A percentile compares a stretch with the other conserved stretches of the same genome.
Conservation (phyloP, 2,888 invertebrate species). For the Vanessa cardui region DNA sequence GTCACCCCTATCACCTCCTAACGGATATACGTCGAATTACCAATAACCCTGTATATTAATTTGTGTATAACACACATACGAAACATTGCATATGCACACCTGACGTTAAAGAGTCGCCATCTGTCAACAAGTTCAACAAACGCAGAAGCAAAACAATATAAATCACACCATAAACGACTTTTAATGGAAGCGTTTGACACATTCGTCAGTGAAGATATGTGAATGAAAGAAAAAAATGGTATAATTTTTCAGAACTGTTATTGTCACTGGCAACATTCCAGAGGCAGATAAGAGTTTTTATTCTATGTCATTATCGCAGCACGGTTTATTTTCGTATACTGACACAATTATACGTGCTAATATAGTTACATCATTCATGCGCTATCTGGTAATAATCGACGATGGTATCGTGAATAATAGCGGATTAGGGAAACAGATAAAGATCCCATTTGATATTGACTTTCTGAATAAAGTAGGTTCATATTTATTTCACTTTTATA, state of each 20-base stretch:
- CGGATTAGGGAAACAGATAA: neutral
- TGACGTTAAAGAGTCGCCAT: neutral
- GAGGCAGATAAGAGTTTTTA: constrained; percentile 26
- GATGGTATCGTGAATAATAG: constrained; percentile 1
- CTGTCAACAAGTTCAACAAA: neutral
- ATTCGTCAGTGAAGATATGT: neutral
- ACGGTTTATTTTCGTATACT: constrained; percentile 17
- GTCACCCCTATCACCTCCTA: too few species aligned
- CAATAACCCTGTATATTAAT: too few species aligned
- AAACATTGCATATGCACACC: neutral
- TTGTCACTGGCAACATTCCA: constrained; percentile 23
- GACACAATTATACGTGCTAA: constrained; percentile 16
- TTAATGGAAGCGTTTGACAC: neutral
- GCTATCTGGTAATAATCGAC: neutral
- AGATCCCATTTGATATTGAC: neutral
- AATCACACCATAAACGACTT: neutral
- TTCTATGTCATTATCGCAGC: constrained; percentile 28
- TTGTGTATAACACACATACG: too few species aligned
- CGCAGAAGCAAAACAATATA: neutral
- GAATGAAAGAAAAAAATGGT: neutral
- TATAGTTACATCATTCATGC: constrained; percentile 5
- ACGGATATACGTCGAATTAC: too few species aligned
- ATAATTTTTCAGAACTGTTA: neutral
- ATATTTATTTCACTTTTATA: too few species aligned
- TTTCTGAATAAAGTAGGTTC: too few species aligned